Evolutionary conservation across 1,140 invertebrate genomes (phyloP).

Genomic region (Hyposmocoma kahamanoa): DNA sequence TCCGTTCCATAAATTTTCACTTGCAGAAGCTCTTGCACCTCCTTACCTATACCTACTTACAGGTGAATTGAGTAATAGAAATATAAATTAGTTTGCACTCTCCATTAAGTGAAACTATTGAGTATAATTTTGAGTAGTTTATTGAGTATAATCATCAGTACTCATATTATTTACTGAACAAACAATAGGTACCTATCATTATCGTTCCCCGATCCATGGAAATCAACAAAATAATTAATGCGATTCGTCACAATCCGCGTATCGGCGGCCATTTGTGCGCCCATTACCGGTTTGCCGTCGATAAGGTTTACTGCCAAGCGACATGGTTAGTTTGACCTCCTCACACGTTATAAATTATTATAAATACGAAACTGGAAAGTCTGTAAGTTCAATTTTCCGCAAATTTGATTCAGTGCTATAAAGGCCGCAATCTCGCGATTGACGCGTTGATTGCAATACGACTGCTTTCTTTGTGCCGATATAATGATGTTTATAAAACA

Average conservation of each 20-base stretch:
- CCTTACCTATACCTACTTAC: too few species aligned
- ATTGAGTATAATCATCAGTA: too few species aligned
- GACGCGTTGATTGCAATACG: conserved; percentile 12
- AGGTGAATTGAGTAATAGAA: too few species aligned
- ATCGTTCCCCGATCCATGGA: too few species aligned
- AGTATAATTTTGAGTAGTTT: too few species aligned
- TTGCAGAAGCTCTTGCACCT: too few species aligned
- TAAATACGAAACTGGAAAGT: conserved; percentile 48
- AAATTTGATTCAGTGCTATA: conserved; percentile 50
- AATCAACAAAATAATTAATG: conserved; percentile 50
- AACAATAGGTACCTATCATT: too few species aligned
- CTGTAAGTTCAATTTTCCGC: conserved; percentile 62
- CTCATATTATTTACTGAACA: too few species aligned
- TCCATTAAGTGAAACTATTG: too few species aligned
- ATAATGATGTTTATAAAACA: conserved; percentile 35
- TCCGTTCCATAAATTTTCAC: too few species aligned
- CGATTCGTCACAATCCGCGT: conserved; percentile 46
- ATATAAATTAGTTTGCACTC: too few species aligned
- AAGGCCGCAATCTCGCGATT: conserved; percentile 22
- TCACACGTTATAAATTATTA: conserved; percentile 66
- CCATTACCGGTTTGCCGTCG: conserved; percentile 47
- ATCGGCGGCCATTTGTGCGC: conserved; percentile 39
- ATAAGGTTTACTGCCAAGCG: conserved; percentile 57
- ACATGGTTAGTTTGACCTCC: conserved; percentile 62
- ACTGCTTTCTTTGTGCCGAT: neutral